These are phyloP conservation scores for Vidua chalybeata DNA, from an alignment of 2,113 vertebrate species.

Conservation along the genomic window DNA sequence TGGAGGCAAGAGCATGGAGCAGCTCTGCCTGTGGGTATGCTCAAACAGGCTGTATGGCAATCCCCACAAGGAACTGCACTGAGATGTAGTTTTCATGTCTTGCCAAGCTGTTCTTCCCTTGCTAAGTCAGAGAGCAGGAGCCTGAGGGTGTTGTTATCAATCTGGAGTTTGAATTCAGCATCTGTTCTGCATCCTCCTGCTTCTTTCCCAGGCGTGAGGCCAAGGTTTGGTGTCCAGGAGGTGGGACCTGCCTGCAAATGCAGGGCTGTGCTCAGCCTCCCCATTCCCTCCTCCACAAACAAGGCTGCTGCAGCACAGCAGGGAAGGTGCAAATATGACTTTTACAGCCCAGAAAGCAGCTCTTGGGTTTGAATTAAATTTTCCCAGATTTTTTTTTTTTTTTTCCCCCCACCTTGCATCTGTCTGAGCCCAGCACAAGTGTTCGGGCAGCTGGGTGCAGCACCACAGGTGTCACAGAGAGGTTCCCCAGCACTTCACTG, in stretches of 20 bases:
- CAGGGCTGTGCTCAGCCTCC: not conserved
- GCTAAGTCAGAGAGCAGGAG: not conserved
- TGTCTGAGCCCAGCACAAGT: not conserved
- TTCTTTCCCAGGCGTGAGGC: not conserved
- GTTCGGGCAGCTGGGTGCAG: not conserved
- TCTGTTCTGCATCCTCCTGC: not conserved
- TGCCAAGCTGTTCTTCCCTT: not conserved
- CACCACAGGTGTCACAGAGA: not conserved
- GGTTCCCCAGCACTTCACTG: accelerated
- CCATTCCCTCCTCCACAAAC: not conserved
- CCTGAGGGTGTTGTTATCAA: constrained; percentile 1
- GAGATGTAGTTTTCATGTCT: not conserved
- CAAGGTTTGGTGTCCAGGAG: constrained; percentile 7
- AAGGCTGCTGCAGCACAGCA: not conserved
- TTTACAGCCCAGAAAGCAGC: not conserved
- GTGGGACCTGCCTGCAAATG: not conserved
- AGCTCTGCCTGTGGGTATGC: not conserved
- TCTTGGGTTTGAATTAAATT: not conserved
- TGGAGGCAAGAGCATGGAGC: not conserved
- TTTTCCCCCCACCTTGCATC: accelerated
- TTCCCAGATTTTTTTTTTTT: not conserved
- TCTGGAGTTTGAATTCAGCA: constrained; percentile 13
- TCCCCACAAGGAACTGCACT: not conserved
- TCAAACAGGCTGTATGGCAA: not conserved
- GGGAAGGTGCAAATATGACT: not conserved